Evolutionary conservation across 2,113 vertebrate genomes (phyloP).

Genomic region (Alosa alosa): DNA sequence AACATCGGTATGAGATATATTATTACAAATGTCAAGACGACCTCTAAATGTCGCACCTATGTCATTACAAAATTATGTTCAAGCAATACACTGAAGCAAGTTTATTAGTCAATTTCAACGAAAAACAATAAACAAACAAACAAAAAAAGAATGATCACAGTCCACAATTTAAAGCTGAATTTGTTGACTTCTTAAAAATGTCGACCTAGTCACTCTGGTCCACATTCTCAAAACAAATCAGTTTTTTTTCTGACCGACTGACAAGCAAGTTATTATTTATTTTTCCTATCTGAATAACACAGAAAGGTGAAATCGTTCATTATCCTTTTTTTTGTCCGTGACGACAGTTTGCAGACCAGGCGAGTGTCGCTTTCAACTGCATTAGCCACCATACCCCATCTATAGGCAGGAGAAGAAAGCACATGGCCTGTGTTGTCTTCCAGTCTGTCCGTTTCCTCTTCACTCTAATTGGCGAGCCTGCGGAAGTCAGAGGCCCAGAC

Average conservation of each 20-base stretch:
- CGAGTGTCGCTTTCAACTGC: neutral
- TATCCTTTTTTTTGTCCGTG: conserved; percentile 15
- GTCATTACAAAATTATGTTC: conserved; percentile 16
- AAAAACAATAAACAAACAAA: neutral
- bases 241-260: neutral
- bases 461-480: neutral
- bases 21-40: conserved; percentile 20
- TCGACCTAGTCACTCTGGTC: neutral
- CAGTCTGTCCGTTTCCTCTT: conserved; percentile 1
- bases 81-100: conserved; percentile 12
- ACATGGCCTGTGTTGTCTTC: neutral
- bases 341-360: neutral
- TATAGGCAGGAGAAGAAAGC: neutral
- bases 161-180: conserved; percentile 9
- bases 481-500: neutral
- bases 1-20: neutral
- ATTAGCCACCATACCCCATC: neutral
- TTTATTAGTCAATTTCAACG: conserved; percentile 17
- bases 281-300: neutral
- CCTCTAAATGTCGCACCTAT: neutral
- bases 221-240: conserved; percentile 1
- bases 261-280: neutral
- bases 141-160: neutral
- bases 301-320: conserved; percentile 53
- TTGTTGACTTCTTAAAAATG: neutral